Evolutionary conservation across 2,797 vertebrate species (phyloP).

Genomic region (Phyllotis vaccarum): DNA sequence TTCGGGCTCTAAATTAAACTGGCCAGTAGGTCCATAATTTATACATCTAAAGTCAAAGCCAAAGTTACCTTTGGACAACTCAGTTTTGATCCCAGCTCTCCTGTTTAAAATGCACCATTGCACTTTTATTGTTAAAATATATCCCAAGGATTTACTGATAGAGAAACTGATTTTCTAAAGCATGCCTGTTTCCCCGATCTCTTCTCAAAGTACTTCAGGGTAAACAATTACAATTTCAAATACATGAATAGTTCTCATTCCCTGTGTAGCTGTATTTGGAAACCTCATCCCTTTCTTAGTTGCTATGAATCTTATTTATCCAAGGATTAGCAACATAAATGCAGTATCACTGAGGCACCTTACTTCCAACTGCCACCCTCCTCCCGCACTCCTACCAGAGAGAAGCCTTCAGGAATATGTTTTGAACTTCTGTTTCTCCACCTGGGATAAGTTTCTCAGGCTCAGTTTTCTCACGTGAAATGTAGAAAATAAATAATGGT

Average conservation of each 20-base stretch:
- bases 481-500: not conserved
- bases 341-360: not conserved
- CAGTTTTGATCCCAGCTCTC: conserved; percentile 10
- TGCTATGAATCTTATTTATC: not conserved
- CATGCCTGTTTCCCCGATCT: not conserved
- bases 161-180: conserved; percentile 51
- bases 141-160: conserved; percentile 34
- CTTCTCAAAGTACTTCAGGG: conserved; percentile 56
- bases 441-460: not conserved
- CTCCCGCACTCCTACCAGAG: not conserved
- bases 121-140: conserved; percentile 51
- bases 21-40: not conserved
- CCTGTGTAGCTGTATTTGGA: not conserved
- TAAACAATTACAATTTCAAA: conserved; percentile 25
- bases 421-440: not conserved
- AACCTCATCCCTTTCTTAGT: not conserved
- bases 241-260: not conserved
- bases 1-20: not conserved
- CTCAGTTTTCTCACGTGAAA: not conserved
- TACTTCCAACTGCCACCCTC: not conserved
- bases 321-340: conserved; percentile 1
- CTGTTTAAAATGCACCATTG: conserved; percentile 39
- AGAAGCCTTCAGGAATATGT: not conserved
- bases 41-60: not conserved
- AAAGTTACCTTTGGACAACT: conserved; percentile 34